phyloP scores from a whole-genome alignment of 1,140 invertebrate genomes.

The Drosophila tristis region DNA sequence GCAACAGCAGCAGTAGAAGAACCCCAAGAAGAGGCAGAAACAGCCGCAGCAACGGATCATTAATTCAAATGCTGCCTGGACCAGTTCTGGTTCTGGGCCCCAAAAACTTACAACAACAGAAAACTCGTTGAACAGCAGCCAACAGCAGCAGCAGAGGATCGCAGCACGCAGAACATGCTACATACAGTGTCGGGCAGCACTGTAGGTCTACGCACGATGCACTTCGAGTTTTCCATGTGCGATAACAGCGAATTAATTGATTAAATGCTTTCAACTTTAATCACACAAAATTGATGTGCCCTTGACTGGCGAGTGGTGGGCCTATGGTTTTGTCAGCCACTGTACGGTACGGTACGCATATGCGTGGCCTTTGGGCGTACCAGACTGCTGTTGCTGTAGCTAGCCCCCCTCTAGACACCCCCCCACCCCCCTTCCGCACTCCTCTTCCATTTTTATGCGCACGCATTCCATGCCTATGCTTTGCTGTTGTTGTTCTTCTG shows the following conservation, averaged over 20 bases:
- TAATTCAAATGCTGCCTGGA: conserved; percentile 81
- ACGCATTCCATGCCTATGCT: conserved; percentile 70
- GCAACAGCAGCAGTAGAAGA: conserved; percentile 19
- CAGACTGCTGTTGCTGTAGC: conserved; percentile 5
- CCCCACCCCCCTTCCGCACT: no score
- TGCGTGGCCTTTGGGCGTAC: conserved; percentile 52
- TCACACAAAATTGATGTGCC: no score
- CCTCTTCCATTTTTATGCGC: conserved; percentile 36
- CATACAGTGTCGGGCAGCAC: not conserved
- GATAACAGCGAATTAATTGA: no score
- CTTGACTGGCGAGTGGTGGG: not conserved
- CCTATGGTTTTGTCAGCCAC: not conserved
- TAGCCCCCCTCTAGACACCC: not conserved
- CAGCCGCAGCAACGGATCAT: conserved; percentile 66
- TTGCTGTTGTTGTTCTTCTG: conserved; percentile 45
- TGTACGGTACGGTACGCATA: conserved; percentile 17
- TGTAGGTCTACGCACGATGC: not conserved
- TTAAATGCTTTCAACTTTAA: no score
- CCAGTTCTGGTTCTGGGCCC: conserved; percentile 64
- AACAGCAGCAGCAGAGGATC: conserved; percentile 41
- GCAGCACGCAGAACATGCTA: conserved; percentile 55
- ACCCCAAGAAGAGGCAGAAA: conserved; percentile 40
- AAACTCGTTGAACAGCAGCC: conserved; percentile 3
- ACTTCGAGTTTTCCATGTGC: not conserved
- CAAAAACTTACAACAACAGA: conserved; percentile 34